Conservation (phyloP, 2,797 vertebrate species). For the Xerus rutilus region DNA sequence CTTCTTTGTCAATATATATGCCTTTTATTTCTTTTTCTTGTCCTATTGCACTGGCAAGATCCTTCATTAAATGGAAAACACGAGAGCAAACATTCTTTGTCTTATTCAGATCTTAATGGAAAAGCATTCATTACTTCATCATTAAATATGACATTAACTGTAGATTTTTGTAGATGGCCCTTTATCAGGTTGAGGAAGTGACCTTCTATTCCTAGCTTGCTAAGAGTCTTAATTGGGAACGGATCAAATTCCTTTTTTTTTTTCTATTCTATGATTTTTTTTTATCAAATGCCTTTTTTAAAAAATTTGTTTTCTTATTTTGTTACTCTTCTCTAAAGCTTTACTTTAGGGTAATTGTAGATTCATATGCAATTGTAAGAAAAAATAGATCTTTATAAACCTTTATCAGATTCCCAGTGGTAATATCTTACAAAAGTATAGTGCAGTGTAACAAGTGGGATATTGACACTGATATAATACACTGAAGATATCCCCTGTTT, state of each 20-base stretch:
- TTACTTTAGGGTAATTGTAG: conserved; percentile 15
- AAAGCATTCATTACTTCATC: not conserved
- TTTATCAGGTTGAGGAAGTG: not conserved
- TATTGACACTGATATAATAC: not conserved
- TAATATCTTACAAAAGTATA: not conserved
- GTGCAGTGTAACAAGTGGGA: not conserved
- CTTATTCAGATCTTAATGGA: not conserved
- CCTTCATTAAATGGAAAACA: not conserved
- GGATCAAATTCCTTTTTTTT: not conserved
- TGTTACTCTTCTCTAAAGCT: not conserved
- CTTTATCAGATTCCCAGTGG: not conserved
- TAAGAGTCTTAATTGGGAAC: conserved; percentile 15
- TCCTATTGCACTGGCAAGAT: not conserved
- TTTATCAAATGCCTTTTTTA: not conserved
- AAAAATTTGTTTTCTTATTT: not conserved
- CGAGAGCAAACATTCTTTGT: no score
- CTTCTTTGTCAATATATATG: not conserved
- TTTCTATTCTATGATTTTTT: not conserved
- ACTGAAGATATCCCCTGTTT: not conserved
- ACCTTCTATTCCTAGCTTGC: not conserved
- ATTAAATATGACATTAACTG: not conserved
- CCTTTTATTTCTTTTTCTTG: conserved; percentile 15
- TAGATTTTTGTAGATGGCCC: not conserved
- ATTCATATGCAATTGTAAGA: not conserved
- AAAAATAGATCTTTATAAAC: not conserved